A percentile compares a stretch with the other conserved stretches of the same genome.
These are phyloP conservation scores for Nesogale talazaci DNA, from an alignment of 2,113 vertebrate species.

Conservation along the genomic window DNA sequence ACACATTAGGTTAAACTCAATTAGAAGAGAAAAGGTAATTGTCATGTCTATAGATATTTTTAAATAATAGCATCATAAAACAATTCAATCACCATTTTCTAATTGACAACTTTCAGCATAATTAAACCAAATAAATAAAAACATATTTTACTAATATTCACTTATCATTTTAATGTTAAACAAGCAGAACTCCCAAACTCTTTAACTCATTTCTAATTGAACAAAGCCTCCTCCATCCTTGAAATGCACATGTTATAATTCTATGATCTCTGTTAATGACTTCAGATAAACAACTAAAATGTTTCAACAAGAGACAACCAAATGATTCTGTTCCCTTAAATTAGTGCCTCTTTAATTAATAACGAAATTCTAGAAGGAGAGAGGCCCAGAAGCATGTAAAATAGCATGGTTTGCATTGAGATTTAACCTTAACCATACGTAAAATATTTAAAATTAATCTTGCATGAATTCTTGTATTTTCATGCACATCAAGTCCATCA, in stretches of 20 bases:
- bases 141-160: slow-evolving; percentile 35
- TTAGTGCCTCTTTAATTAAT: slow-evolving; percentile 4
- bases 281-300: slow-evolving; percentile 46
- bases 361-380: slow-evolving; percentile 52
- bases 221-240: slow-evolving; percentile 19
- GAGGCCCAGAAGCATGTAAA: slow-evolving; percentile 29
- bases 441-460: slow-evolving; percentile 25
- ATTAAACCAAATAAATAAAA: slow-evolving; percentile 31
- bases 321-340: slow-evolving; percentile 25
- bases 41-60: slow-evolving; percentile 31
- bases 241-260: neutral
- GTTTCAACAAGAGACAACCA: slow-evolving; percentile 15
- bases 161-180: slow-evolving; percentile 47
- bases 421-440: neutral
- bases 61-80: slow-evolving; percentile 55
- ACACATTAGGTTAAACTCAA: slow-evolving; percentile 23
- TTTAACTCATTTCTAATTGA: slow-evolving; percentile 35
- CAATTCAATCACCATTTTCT: neutral
- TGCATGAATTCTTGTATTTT: neutral
- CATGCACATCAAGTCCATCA: slow-evolving; percentile 23
- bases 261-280: slow-evolving; percentile 6
- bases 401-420: slow-evolving; percentile 24
- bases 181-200: slow-evolving; percentile 10
- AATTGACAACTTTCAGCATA: slow-evolving; percentile 6
- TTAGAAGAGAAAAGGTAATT: slow-evolving; percentile 41